These are phyloP conservation scores for Serilophus lunatus DNA, from an alignment of 2,113 vertebrate species.

Conservation along the genomic window DNA sequence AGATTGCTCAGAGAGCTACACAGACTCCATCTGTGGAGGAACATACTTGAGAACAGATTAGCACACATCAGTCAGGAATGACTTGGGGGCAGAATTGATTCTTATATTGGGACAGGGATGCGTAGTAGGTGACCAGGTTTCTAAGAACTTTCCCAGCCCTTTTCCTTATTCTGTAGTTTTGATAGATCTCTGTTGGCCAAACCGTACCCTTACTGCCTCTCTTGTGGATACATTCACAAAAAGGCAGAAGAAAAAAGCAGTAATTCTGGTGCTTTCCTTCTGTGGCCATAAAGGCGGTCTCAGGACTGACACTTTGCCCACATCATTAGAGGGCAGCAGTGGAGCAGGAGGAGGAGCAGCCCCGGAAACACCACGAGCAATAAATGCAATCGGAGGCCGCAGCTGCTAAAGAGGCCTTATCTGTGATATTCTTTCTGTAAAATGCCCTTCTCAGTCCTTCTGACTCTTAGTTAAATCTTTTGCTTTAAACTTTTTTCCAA, in stretches of 20 bases:
- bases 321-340: neutral
- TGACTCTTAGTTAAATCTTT: neutral
- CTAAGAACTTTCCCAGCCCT: neutral
- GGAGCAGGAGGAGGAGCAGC: neutral
- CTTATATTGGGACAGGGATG: neutral
- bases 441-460: neutral
- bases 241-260: neutral
- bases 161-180: neutral
- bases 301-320: neutral
- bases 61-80: neutral
- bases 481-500: neutral
- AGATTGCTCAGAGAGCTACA: neutral
- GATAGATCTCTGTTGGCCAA: neutral
- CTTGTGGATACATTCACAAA: neutral
- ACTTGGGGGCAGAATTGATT: neutral
- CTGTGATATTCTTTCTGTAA: neutral
- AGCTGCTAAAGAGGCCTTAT: neutral
- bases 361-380: neutral
- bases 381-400: neutral
- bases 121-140: neutral
- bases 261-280: neutral
- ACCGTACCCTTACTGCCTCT: neutral
- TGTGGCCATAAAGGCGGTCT: neutral
- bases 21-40: neutral
- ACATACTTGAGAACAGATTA: neutral